Evolutionary conservation across 2,888 invertebrate genomes (phyloP).

Genomic region (Hemithea aestivaria): DNA sequence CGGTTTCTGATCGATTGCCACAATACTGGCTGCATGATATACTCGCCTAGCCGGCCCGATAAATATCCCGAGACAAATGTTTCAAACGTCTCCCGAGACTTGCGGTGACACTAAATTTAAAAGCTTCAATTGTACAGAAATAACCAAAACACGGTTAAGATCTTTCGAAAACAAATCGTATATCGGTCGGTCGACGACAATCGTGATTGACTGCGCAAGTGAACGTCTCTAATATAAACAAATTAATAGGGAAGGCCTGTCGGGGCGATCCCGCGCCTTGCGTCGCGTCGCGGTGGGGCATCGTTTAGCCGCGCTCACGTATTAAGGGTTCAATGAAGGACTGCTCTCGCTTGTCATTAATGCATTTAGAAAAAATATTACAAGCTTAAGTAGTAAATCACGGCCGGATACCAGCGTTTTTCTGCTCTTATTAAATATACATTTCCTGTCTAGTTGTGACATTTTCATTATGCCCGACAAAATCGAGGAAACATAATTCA

Average conservation of each 20-base stretch:
- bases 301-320: conserved; percentile 41
- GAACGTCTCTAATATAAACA: conserved; percentile 77
- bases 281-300: conserved; percentile 25
- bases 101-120: conserved; percentile 78
- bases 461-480: conserved; percentile 53
- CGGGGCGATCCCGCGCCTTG: conserved; percentile 42
- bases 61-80: conserved; percentile 78
- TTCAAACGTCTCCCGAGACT: conserved; percentile 71
- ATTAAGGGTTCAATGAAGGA: conserved; percentile 42
- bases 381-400: conserved; percentile 57
- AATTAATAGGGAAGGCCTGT: conserved; percentile 69
- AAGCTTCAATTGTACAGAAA: conserved; percentile 78
- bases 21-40: conserved; percentile 75
- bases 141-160: conserved; percentile 77
- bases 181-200: conserved; percentile 75
- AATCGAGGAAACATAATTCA: conserved; percentile 63
- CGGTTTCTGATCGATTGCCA: conserved; percentile 75
- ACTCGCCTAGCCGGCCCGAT: conserved; percentile 69
- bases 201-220: conserved; percentile 78
- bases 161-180: conserved; percentile 78
- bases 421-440: conserved; percentile 51
- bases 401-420: conserved; percentile 37
- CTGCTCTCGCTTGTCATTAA: conserved; percentile 50
- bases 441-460: conserved; percentile 57
- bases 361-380: conserved; percentile 58